Percentiles rank a stretch among this genome's conserved stretches.
These are phyloP conservation scores for Lanistes nyassanus DNA, from an alignment of 1,140 invertebrate genomes.

Conservation along the genomic window DNA sequence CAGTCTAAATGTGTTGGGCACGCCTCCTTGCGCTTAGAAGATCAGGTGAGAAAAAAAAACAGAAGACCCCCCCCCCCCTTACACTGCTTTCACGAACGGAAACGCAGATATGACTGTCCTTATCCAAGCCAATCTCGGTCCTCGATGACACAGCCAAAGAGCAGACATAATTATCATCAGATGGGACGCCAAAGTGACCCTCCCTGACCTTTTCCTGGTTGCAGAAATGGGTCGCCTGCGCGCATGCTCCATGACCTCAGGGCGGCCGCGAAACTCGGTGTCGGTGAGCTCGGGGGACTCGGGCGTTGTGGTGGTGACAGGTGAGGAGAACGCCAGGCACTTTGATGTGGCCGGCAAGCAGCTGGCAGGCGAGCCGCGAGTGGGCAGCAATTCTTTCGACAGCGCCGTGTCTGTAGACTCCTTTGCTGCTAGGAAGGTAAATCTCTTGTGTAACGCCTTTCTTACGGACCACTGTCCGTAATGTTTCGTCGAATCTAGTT, in stretches of 20 bases:
- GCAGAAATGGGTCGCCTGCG: slow-evolving; percentile 8
- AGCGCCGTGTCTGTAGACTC: slow-evolving; percentile 45
- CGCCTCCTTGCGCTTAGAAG: too few species aligned
- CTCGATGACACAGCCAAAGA: too few species aligned
- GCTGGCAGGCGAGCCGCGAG: neutral
- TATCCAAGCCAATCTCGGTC: too few species aligned
- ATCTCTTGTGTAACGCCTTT: neutral
- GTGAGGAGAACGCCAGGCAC: slow-evolving; percentile 3
- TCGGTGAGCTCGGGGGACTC: slow-evolving; percentile 35
- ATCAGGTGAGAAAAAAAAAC: too few species aligned
- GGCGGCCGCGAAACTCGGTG: slow-evolving; percentile 25
- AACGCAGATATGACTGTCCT: too few species aligned
- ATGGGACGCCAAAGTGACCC: neutral
- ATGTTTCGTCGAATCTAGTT: slow-evolving; percentile 8
- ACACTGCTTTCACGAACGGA: too few species aligned
- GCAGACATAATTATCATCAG: too few species aligned
- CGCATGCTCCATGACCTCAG: slow-evolving; percentile 26
- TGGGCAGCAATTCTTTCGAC: slow-evolving; percentile 41
- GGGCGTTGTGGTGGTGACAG: slow-evolving; percentile 28
- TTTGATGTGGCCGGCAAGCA: neutral
- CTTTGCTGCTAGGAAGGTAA: neutral
- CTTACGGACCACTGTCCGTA: neutral
- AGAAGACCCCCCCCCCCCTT: too few species aligned
- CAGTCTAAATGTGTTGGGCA: too few species aligned
- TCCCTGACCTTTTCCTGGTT: neutral